Evolutionary conservation across 2,888 invertebrate species (phyloP).

Genomic region (Schizaphis graminum): DNA sequence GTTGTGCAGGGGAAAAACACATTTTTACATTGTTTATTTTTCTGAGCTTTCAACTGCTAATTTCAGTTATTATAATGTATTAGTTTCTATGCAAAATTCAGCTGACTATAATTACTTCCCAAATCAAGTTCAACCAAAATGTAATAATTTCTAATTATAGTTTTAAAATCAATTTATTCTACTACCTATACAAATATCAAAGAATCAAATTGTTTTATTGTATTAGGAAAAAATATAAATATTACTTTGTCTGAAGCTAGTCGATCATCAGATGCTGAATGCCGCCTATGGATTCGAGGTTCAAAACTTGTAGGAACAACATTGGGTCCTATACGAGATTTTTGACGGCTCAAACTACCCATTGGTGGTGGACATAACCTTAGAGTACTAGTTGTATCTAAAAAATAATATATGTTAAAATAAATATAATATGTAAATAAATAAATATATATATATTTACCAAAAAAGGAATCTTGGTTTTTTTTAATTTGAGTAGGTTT

Average conservation of each 20-base stretch:
- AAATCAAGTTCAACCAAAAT: neutral
- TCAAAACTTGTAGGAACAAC: conserved; percentile 72
- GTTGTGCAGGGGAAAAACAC: neutral
- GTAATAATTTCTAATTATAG: neutral
- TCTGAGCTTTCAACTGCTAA: neutral
- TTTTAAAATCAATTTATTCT: neutral
- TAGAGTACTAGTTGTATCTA: conserved; percentile 66
- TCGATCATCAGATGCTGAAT: conserved; percentile 67
- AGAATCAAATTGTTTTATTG: neutral
- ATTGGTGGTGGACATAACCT: conserved; percentile 71
- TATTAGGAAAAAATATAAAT: neutral
- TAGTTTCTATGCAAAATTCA: neutral
- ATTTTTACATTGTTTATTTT: neutral
- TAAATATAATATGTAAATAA: neutral
- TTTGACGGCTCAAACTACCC: conserved; percentile 68
- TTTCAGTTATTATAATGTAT: neutral
- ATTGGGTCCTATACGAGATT: conserved; percentile 74
- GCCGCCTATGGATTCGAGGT: conserved; percentile 65
- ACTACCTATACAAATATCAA: neutral
- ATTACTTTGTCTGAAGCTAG: conserved; percentile 64
- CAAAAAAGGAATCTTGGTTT: conserved; percentile 51
- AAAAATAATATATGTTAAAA: neutral
- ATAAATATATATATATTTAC: conserved; percentile 42
- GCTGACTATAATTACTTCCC: neutral
- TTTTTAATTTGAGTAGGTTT: conserved; percentile 70